Conservation (phyloP, 2,888 invertebrate genomes). For the Hartigia nigra region DNA sequence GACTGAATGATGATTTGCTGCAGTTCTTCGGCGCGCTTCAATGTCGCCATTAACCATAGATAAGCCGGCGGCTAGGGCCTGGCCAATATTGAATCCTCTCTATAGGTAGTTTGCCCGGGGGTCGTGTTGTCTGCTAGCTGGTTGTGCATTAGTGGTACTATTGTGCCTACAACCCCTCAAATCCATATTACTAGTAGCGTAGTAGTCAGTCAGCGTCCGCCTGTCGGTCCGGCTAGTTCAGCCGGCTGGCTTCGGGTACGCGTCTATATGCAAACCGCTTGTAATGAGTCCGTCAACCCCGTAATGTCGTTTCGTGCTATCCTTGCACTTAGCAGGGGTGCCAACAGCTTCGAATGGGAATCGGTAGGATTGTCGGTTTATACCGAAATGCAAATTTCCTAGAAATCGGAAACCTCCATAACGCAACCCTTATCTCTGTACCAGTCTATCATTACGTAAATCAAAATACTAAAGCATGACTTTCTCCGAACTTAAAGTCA, state of each 20-base stretch:
- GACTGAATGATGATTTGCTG: conserved; percentile 5
- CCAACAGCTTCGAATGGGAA: conserved; percentile 42
- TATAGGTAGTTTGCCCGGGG: conserved; percentile 57
- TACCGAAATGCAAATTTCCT: neutral
- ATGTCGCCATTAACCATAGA: conserved; percentile 53
- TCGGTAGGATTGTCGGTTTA: neutral
- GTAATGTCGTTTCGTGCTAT: conserved; percentile 62
- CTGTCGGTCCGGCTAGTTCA: conserved; percentile 26
- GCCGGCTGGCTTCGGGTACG: conserved; percentile 35
- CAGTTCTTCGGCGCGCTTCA: conserved; percentile 31
- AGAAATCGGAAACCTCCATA: neutral
- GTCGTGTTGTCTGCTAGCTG: conserved; percentile 41
- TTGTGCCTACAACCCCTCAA: conserved; percentile 60
- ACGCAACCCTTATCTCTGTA: neutral
- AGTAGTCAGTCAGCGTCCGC: conserved; percentile 57
- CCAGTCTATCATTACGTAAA: neutral
- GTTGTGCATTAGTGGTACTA: conserved; percentile 64
- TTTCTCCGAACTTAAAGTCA: neutral
- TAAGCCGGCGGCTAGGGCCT: conserved; percentile 51
- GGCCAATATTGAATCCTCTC: conserved; percentile 61
- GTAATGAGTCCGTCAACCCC: conserved; percentile 66
- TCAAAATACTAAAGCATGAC: neutral
- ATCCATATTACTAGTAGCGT: conserved; percentile 62
- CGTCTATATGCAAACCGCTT: conserved; percentile 63
- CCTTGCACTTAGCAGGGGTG: conserved; percentile 55